phyloP scores from a whole-genome alignment of 37 sponge, comb jelly and placozoan genomes.

The Oscarella lobularis region DNA sequence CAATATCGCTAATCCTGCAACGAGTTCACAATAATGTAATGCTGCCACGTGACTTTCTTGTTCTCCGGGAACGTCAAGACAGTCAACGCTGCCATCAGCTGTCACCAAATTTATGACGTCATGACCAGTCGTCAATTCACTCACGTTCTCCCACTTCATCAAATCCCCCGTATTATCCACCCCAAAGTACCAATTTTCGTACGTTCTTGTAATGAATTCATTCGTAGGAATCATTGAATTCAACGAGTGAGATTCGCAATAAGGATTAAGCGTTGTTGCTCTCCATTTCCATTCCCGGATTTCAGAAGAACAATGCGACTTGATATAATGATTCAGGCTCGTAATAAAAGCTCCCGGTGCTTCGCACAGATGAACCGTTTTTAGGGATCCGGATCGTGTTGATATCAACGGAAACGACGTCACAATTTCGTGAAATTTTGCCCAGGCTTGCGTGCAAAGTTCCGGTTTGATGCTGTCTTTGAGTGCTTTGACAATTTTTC shows the following conservation, averaged over 20 bases:
- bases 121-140: conserved; percentile 13
- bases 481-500: conserved; percentile 30
- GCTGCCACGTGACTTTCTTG: conserved; percentile 61
- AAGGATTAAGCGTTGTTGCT: conserved; percentile 83
- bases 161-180: conserved; percentile 81
- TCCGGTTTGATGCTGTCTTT: conserved; percentile 58
- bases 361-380: conserved; percentile 75
- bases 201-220: conserved; percentile 69
- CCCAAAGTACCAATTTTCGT: conserved; percentile 71
- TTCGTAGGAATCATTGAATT: conserved; percentile 21
- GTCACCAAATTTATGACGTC: conserved; percentile 32
- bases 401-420: conserved; percentile 26
- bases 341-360: conserved; percentile 80
- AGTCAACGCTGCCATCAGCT: conserved; percentile 77
- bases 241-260: conserved; percentile 52
- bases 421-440: conserved; percentile 77
- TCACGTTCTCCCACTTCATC: conserved; percentile 54
- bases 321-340: conserved; percentile 83
- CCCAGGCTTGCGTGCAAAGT: conserved; percentile 85
- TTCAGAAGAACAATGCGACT: conserved; percentile 29
- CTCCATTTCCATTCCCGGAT: conserved; percentile 66
- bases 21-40: conserved; percentile 67
- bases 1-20: conserved; percentile 54
- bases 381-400: conserved; percentile 30
- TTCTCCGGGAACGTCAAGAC: conserved; percentile 55